Evolutionary conservation across 2,888 invertebrate genomes (phyloP).

Genomic region (Sericinus montela): DNA sequence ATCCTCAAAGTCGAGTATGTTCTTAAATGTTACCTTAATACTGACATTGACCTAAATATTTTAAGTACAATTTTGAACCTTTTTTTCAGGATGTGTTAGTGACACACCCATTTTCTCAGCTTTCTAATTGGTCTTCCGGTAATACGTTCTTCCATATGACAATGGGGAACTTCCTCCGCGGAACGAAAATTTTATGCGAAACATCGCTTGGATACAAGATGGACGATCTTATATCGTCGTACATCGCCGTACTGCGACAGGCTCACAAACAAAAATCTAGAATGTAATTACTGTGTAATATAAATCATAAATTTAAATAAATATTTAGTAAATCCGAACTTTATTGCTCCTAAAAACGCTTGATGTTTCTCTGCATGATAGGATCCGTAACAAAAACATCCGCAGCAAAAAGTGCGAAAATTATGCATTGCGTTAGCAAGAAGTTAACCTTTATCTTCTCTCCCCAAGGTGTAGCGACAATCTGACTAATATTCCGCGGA

Average conservation of each 20-base stretch:
- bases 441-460: too few relatives aligned
- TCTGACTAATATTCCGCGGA: too few relatives aligned
- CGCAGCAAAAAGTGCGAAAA: too few relatives aligned
- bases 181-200: constrained; percentile 93
- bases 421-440: too few relatives aligned
- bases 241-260: constrained; percentile 81
- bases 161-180: constrained; percentile 95
- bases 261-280: constrained; percentile 45
- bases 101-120: constrained; percentile 91
- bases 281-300: constrained; percentile 12
- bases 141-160: constrained; percentile 97
- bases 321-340: too few relatives aligned
- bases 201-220: constrained; percentile 97
- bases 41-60: too few relatives aligned
- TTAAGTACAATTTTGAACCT: too few relatives aligned
- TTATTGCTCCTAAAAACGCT: too few relatives aligned
- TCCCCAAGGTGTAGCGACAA: too few relatives aligned
- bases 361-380: too few relatives aligned
- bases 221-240: constrained; percentile 96
- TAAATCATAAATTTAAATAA: too few relatives aligned
- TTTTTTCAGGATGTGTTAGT: constrained; percentile 85
- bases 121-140: constrained; percentile 97
- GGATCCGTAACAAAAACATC: too few relatives aligned
- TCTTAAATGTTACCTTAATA: constrained; percentile 3
- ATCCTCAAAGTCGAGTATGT: constrained; percentile 90